These are phyloP conservation scores for Temnothorax ravouxi DNA, from an alignment of 2,888 invertebrate genomes.

Conservation along the genomic window DNA sequence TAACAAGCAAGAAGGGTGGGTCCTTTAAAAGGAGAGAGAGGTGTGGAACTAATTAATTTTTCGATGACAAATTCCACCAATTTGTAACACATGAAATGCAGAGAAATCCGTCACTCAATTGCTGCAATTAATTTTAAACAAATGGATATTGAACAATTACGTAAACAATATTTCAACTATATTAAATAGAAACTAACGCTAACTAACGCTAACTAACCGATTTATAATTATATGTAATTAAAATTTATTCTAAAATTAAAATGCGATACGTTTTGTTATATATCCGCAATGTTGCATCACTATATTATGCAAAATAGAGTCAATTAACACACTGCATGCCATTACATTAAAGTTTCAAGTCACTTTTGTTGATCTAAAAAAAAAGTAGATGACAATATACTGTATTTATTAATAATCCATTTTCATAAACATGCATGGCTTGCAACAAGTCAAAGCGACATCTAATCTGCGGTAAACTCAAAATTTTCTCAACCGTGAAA, in stretches of 20 bases:
- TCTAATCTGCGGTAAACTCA: background rate
- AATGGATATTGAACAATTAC: slow-evolving; percentile 11
- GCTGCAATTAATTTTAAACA: slow-evolving; percentile 11
- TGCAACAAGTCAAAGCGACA: background rate
- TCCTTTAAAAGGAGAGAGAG: slow-evolving; percentile 60
- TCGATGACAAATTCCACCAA: slow-evolving; percentile 31
- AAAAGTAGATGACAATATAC: background rate
- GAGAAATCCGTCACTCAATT: background rate
- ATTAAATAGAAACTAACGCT: background rate
- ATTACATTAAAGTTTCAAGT: background rate
- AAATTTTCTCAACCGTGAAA: slow-evolving; percentile 11
- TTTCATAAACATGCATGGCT: background rate
- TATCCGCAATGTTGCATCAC: background rate
- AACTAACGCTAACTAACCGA: background rate
- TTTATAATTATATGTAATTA: background rate
- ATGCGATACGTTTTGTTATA: background rate
- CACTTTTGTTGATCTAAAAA: slow-evolving; percentile 1
- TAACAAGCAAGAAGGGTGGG: slow-evolving; percentile 74
- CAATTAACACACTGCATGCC: background rate
- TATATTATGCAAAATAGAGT: background rate
- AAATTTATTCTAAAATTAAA: background rate
- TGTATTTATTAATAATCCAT: background rate
- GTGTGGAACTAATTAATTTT: slow-evolving; percentile 48
- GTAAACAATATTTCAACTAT: background rate
- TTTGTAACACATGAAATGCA: slow-evolving; percentile 31